These are phyloP conservation scores for Pterocles orientalis DNA, from an alignment of 2,113 vertebrate species.

Conservation along the genomic window DNA sequence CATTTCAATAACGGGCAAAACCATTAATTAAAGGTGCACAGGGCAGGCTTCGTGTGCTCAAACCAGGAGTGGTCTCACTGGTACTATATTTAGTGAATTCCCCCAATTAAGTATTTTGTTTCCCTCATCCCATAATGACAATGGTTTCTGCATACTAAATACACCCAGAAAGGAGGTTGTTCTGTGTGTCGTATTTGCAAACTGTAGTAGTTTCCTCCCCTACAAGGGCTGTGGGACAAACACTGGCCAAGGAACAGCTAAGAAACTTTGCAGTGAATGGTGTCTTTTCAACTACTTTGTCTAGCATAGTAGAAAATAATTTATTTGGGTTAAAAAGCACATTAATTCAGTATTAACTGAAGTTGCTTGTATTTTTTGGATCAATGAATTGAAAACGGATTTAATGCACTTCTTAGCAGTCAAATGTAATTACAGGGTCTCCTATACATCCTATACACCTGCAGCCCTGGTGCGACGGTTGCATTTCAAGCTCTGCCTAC, in stretches of 20 bases:
- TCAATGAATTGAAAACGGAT: neutral
- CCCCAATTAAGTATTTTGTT: slow-evolving; percentile 28
- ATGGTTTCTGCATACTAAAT: neutral
- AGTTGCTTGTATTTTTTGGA: neutral
- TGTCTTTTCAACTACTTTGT: neutral
- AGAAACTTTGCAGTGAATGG: neutral
- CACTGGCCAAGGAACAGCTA: neutral
- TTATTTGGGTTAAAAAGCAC: neutral
- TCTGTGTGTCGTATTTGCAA: neutral
- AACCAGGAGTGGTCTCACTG: slow-evolving; percentile 19
- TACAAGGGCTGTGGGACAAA: neutral
- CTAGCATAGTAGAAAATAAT: neutral
- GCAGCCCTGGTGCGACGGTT: neutral
- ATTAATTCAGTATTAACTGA: neutral
- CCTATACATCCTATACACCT: neutral
- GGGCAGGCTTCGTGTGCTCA: neutral
- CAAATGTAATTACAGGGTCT: neutral
- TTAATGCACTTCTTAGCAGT: neutral
- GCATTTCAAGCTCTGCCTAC: neutral
- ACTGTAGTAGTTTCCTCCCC: neutral
- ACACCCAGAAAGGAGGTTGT: neutral
- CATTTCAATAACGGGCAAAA: slow-evolving; percentile 9
- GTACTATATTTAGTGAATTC: slow-evolving; percentile 39
- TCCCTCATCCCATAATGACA: neutral
- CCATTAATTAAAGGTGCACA: slow-evolving; percentile 19